phyloP scores from a whole-genome alignment of 2,113 vertebrate species.

The Tretioscincus oriximinensis region DNA sequence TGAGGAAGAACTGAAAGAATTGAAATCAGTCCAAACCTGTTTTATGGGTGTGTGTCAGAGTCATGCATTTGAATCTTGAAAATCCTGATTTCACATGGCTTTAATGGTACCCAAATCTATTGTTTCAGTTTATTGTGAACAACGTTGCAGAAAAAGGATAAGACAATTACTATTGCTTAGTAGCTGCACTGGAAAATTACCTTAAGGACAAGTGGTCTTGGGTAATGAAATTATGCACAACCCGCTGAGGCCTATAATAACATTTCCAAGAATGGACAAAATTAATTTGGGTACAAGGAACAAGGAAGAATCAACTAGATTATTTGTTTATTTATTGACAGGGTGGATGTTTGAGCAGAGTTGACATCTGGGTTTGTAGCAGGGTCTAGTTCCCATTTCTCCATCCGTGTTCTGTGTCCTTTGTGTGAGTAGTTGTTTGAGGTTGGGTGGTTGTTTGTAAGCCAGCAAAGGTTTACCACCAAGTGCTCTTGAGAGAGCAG shows the following conservation, averaged over 20 bases:
- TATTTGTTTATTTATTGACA: neutral
- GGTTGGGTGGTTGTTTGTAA: no score
- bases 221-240: neutral
- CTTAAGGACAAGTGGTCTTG: neutral
- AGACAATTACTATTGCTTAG: neutral
- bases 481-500: no score
- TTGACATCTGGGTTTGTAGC: no score
- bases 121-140: neutral
- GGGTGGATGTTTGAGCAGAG: no score
- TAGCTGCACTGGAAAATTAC: neutral
- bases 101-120: no score
- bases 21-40: neutral
- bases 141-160: fast-evolving
- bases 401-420: no score
- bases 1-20: neutral
- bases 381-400: no score
- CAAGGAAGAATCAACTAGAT: neutral
- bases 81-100: no score
- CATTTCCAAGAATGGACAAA: neutral
- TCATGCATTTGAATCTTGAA: no score
- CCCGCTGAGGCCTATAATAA: neutral
- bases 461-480: no score
- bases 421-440: no score
- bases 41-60: no score
- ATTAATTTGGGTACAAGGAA: neutral